A percentile compares a stretch with the other conserved stretches of the same genome.
Conservation (phyloP, 2,797 vertebrate genomes). For the Chloroceryle inda region DNA sequence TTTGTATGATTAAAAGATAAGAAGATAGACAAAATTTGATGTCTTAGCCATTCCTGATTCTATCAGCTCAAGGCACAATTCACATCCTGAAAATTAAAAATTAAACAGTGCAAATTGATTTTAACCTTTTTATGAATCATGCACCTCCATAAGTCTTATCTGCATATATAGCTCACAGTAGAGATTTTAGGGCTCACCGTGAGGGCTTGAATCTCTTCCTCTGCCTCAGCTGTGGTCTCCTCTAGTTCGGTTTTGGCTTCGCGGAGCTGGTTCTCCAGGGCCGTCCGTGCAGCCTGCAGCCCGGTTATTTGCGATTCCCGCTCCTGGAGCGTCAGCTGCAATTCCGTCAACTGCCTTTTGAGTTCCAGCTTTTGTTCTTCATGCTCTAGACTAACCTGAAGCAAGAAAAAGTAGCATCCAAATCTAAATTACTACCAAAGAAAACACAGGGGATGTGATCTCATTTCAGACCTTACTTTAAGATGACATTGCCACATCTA, state of each 20-base stretch:
- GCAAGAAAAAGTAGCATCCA: background rate
- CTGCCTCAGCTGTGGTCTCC: slow-evolving; percentile 94
- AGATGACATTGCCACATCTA: background rate
- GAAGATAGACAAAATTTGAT: background rate
- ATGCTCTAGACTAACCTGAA: slow-evolving; percentile 91
- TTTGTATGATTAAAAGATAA: background rate
- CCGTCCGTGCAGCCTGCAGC: slow-evolving; percentile 89
- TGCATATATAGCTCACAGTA: background rate
- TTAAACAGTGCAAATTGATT: background rate
- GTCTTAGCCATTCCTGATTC: background rate
- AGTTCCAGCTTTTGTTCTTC: slow-evolving; percentile 96
- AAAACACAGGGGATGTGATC: background rate
- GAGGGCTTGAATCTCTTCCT: slow-evolving; percentile 95
- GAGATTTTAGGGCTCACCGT: slow-evolving; percentile 81
- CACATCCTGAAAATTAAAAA: background rate
- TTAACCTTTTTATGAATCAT: background rate
- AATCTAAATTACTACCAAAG: background rate
- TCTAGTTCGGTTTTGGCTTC: slow-evolving; percentile 95
- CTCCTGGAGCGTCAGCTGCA: slow-evolving; percentile 94
- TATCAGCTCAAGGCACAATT: background rate
- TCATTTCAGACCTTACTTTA: background rate
- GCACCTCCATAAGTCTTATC: background rate
- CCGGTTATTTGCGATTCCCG: slow-evolving; percentile 92
- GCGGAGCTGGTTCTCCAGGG: slow-evolving; percentile 92
- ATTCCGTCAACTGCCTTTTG: slow-evolving; percentile 92